Base-by-base conservation (phyloP, 2,888 invertebrate genomes). In the Drosophila bunnanda region DNA sequence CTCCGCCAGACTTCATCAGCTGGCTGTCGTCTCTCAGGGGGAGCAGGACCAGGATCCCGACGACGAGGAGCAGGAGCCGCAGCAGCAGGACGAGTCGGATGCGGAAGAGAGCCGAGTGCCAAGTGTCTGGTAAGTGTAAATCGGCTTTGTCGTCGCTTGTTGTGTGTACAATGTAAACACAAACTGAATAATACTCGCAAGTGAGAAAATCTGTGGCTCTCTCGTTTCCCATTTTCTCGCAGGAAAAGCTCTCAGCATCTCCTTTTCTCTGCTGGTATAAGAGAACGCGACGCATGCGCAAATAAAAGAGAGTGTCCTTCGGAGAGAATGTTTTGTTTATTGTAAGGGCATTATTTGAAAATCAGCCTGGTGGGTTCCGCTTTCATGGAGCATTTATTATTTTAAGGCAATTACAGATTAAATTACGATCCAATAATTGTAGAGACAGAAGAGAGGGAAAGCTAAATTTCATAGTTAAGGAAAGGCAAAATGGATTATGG, bases 131-230 rank as follows among this genome's bases (percentile, higher is more conserved):
- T 38, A 59, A 64, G 62, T 60, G 54, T 61, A 66, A 68, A 67
- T 75, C 81, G 72, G 72, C 62, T 71, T 80, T 75, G 67, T 66
- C 70, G 48, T 68, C 62, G 54, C 68, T 72, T 73, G 65, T 52
- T 75, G 60, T 61, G 54, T 75, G 54, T 68, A 70, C 64, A 82
- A 77, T 88, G 88, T 82, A 78, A 88, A 80, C 83, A 82, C 39
- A 75, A 64, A 36, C 70, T 58, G 52, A 28, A 58, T 64, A 82
- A 77, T 81, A 84, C 81, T 76, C 50, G 10, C 12, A 28, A 53
- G 32, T 32, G 56, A 64, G 48, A 48, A 74, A 58, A 36, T 13
- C 56, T 8, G 32, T 13, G 20, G 9, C 25, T 46, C 84, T 65
- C 36, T 56, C 17, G 2, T 8, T 56, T 68, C 65, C 43, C 62